Conservation (phyloP, 2,888 invertebrate genomes). For the Agonopterix heracliana region DNA sequence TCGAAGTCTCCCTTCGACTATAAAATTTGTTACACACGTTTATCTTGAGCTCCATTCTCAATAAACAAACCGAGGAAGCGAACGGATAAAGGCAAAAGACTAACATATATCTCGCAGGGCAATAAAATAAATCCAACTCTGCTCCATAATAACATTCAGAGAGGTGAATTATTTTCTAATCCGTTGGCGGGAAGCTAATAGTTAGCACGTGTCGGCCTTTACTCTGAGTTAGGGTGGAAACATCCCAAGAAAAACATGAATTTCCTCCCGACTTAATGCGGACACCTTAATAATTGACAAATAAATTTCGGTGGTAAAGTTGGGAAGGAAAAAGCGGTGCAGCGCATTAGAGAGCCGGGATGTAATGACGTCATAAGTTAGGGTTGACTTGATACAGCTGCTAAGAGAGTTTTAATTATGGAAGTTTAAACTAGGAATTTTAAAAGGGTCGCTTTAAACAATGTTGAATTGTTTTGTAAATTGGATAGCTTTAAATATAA, state of each 20-base stretch:
- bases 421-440: background rate
- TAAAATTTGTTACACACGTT: constrained; percentile 59
- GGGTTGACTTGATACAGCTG: constrained; percentile 22
- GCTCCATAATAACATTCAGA: constrained; percentile 72
- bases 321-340: constrained; percentile 47
- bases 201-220: constrained; percentile 70
- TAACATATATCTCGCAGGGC: constrained; percentile 60
- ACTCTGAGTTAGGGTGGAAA: constrained; percentile 64
- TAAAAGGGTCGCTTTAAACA: background rate
- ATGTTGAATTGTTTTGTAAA: too few relatives aligned
- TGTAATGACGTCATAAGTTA: constrained; percentile 66
- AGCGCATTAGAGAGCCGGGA: constrained; percentile 35
- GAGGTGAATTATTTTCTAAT: constrained; percentile 75
- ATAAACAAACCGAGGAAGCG: constrained; percentile 64
- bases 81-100: constrained; percentile 64
- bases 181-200: constrained; percentile 69
- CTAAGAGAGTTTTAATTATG: constrained; percentile 12
- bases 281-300: constrained; percentile 74
- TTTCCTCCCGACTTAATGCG: constrained; percentile 67
- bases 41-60: constrained; percentile 43
- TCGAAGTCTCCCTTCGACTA: constrained; percentile 40
- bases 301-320: constrained; percentile 64
- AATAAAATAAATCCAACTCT: constrained; percentile 72
- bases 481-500: too few relatives aligned
- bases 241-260: constrained; percentile 73